A percentile compares a stretch with the other conserved stretches of the same genome.
phyloP scores from a whole-genome alignment of 2,888 invertebrate genomes.

The Allacma fusca region DNA sequence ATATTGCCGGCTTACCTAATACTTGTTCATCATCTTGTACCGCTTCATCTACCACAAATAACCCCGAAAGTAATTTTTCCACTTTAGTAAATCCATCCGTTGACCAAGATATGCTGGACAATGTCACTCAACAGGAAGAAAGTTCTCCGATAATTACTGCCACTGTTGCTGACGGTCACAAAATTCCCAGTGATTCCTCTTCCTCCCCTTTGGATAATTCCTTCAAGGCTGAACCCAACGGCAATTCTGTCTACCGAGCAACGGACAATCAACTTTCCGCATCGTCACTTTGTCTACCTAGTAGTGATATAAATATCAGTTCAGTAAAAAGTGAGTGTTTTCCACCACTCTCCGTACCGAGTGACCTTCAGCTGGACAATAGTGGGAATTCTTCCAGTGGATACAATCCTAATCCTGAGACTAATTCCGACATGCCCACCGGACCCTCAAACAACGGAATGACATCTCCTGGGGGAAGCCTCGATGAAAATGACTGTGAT shows the following conservation, averaged over 20 bases:
- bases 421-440: slow-evolving; percentile 27
- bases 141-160: background rate
- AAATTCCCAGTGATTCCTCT: background rate
- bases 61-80: background rate
- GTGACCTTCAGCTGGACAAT: slow-evolving; percentile 19
- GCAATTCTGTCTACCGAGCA: slow-evolving; percentile 10
- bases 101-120: slow-evolving; percentile 3
- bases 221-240: slow-evolving; percentile 37
- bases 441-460: slow-evolving; percentile 47
- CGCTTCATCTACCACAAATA: background rate
- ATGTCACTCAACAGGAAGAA: background rate
- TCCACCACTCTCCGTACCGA: background rate
- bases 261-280: slow-evolving; percentile 33
- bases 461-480: slow-evolving; percentile 61
- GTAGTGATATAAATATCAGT: slow-evolving; percentile 17
- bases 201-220: slow-evolving; percentile 3
- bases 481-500: slow-evolving; percentile 62
- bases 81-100: background rate
- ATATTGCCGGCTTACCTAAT: slow-evolving; percentile 16
- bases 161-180: background rate
- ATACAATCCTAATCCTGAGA: slow-evolving; percentile 33
- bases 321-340: slow-evolving; percentile 9
- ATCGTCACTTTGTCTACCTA: slow-evolving; percentile 18
- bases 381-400: slow-evolving; percentile 38
- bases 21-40: background rate